These are phyloP conservation scores for Drosophila mimetica DNA, from an alignment of 2,888 invertebrate genomes.

Conservation along the genomic window DNA sequence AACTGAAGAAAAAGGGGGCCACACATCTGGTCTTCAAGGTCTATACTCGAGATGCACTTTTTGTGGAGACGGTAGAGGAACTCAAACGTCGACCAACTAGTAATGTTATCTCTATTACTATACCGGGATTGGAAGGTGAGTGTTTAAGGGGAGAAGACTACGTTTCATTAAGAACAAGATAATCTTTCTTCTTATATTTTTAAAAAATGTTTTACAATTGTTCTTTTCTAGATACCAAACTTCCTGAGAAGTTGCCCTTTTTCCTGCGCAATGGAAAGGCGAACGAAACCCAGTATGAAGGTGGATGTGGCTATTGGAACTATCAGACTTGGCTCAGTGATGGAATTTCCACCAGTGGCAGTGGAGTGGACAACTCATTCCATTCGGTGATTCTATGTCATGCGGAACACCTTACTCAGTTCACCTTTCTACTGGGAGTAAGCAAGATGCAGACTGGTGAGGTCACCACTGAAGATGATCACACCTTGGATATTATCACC, in stretches of 20 bases:
- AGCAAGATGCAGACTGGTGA: conserved; percentile 66
- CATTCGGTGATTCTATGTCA: conserved; percentile 83
- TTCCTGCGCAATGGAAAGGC: conserved; percentile 72
- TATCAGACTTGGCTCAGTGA: conserved; percentile 86
- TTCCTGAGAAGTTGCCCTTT: conserved; percentile 86
- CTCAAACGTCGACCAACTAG: conserved; percentile 81
- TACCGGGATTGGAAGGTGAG: conserved; percentile 86
- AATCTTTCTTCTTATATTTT: too few relatives aligned
- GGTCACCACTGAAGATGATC: conserved; percentile 79
- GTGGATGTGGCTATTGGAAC: conserved; percentile 87
- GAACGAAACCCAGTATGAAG: conserved; percentile 43
- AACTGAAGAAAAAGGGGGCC: conserved; percentile 61
- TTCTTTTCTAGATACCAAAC: conserved; percentile 78
- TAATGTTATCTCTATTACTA: conserved; percentile 87
- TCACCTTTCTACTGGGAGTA: conserved; percentile 85
- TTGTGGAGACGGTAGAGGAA: conserved; percentile 85
- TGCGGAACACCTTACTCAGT: conserved; percentile 87
- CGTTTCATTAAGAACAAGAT: neutral
- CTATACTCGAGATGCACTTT: conserved; percentile 86
- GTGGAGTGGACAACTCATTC: conserved; percentile 43
- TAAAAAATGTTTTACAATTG: too few relatives aligned
- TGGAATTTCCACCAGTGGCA: conserved; percentile 84
- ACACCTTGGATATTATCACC: conserved; percentile 86
- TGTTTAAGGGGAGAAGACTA: too few relatives aligned
- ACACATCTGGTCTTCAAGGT: conserved; percentile 85